phyloP scores from a whole-genome alignment of 2,888 invertebrate genomes.

The Panorpa germanica region DNA sequence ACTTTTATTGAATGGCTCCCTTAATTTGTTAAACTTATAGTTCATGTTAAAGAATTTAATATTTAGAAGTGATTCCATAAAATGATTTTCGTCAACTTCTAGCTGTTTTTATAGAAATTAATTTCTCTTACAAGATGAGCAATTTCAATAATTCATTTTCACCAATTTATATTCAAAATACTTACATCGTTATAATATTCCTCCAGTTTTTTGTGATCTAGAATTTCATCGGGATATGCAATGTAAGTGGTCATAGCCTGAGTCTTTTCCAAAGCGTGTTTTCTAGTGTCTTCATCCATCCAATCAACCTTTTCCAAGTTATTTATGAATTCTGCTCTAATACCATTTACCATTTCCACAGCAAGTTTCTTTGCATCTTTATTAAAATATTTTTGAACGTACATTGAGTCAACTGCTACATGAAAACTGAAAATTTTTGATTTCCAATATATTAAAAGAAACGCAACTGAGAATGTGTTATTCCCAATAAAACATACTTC shows the following conservation, averaged over 20 bases:
- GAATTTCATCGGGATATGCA: conserved; percentile 79
- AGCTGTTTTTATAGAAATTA: too few relatives aligned
- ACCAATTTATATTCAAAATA: conserved; percentile 9
- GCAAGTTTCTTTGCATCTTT: conserved; percentile 69
- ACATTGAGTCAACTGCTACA: conserved; percentile 64
- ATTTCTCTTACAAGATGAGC: too few relatives aligned
- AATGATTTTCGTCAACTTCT: conserved; percentile 46
- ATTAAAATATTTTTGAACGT: conserved; percentile 74
- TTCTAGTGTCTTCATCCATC: conserved; percentile 78
- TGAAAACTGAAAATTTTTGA: conserved; percentile 44
- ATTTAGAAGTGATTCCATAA: conserved; percentile 58
- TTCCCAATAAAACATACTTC: conserved; percentile 29
- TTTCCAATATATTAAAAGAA: conserved; percentile 11
- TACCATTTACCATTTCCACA: conserved; percentile 72
- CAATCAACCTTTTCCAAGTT: conserved; percentile 67
- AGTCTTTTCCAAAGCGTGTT: conserved; percentile 60
- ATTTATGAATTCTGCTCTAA: conserved; percentile 62
- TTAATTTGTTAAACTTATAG: conserved; percentile 55
- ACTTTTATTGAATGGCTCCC: conserved; percentile 65
- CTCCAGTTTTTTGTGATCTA: conserved; percentile 61
- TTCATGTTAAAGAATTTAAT: conserved; percentile 65
- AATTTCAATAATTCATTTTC: too few relatives aligned
- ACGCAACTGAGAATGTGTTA: conserved; percentile 3
- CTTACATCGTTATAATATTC: conserved; percentile 58
- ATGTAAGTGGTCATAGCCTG: conserved; percentile 74